phyloP scores from a whole-genome alignment of 2,113 vertebrate genomes.

The Axis porcinus region DNA sequence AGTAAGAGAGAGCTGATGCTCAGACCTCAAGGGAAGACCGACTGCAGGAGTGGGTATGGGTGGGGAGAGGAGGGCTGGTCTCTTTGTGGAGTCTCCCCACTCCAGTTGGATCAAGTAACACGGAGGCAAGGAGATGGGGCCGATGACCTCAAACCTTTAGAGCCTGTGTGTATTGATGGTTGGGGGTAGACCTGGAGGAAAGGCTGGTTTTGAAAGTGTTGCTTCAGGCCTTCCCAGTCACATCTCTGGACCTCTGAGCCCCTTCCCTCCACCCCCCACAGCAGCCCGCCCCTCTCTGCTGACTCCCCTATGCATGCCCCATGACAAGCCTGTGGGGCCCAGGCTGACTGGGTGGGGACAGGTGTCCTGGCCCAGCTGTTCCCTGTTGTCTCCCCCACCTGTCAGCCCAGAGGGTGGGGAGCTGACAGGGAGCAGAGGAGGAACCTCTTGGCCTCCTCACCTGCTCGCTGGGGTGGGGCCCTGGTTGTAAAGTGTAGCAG shows the following conservation, averaged over 20 bases:
- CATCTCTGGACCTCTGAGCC: neutral
- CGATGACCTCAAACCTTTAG: neutral
- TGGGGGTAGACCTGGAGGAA: neutral
- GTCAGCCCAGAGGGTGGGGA: slow-evolving; percentile 44
- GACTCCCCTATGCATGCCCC: neutral
- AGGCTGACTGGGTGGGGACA: slow-evolving; percentile 51
- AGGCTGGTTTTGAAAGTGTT: neutral
- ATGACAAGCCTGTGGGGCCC: neutral
- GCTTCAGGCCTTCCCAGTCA: neutral
- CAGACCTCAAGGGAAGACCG: neutral
- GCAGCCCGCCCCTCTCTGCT: neutral
- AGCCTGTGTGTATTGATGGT: rapidly evolving
- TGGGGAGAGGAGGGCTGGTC: neutral
- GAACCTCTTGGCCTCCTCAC: slow-evolving; percentile 3
- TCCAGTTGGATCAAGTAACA: neutral
- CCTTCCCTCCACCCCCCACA: neutral
- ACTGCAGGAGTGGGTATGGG: neutral
- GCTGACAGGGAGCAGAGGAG: neutral
- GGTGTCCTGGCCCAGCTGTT: slow-evolving; percentile 68
- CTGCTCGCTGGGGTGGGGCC: slow-evolving; percentile 24
- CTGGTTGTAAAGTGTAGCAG: neutral
- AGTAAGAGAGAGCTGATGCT: neutral
- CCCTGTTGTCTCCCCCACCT: slow-evolving; percentile 49
- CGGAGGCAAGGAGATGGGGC: neutral
- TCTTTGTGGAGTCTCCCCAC: neutral